A percentile compares a stretch with the other conserved stretches of the same genome.
These are phyloP conservation scores for Ceriagrion tenellum DNA, from an alignment of 2,888 invertebrate species.

Conservation along the genomic window DNA sequence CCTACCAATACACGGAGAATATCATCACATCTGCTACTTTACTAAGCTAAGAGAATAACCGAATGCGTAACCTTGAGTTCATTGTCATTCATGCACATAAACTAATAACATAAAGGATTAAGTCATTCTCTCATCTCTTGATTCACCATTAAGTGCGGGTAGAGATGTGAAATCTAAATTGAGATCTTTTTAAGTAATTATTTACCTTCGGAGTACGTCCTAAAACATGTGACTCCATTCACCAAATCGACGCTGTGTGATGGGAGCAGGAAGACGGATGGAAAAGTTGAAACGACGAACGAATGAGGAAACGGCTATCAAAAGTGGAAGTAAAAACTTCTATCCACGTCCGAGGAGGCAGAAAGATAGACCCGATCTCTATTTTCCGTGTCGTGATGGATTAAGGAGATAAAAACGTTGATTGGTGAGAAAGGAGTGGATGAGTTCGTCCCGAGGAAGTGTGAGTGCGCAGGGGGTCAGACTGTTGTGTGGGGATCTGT, in stretches of 20 bases:
- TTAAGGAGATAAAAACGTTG: conserved; percentile 64
- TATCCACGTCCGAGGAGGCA: not conserved
- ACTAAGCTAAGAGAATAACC: no score
- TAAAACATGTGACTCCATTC: not conserved
- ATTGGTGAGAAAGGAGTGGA: conserved; percentile 55
- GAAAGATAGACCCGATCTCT: conserved; percentile 35
- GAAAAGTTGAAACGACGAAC: no score
- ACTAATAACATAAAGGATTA: no score
- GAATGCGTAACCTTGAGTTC: no score
- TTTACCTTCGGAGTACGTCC: no score
- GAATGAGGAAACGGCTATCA: not conserved
- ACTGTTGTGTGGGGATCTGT: not conserved
- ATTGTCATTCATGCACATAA: no score
- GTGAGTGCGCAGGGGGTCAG: not conserved
- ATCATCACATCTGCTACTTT: no score
- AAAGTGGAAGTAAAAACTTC: not conserved
- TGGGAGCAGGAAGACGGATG: not conserved
- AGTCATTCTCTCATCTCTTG: no score
- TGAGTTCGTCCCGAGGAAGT: conserved; percentile 33
- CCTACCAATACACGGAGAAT: no score
- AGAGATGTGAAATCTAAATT: no score
- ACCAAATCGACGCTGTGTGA: not conserved
- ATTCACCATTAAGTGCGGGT: no score
- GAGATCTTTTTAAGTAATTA: no score
- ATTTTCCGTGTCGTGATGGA: conserved; percentile 53